Percentiles rank a stretch among this genome's conserved stretches.
Evolutionary conservation across 2,888 invertebrate species (phyloP).

Genomic region (Petrolisthes cinctipes): DNA sequence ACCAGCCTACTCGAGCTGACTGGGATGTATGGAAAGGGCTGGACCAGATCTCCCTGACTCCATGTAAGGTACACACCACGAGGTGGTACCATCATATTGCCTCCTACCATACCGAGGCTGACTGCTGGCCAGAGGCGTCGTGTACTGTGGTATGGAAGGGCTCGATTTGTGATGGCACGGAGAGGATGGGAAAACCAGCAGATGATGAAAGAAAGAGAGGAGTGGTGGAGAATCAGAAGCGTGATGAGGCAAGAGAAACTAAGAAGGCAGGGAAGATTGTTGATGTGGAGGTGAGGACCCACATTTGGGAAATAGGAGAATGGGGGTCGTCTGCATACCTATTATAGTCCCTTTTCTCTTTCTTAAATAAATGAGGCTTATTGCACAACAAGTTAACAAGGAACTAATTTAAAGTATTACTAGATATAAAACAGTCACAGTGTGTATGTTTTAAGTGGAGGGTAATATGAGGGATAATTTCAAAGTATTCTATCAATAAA

Average conservation of each 20-base stretch:
- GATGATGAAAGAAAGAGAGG: neutral
- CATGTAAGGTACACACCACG: conserved; percentile 77
- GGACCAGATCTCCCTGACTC: conserved; percentile 79
- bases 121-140: too few species aligned
- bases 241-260: neutral
- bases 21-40: conserved; percentile 83
- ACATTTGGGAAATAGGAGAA: neutral
- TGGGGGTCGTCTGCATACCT: neutral
- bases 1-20: conserved; percentile 84
- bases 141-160: too few species aligned
- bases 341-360: neutral
- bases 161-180: neutral
- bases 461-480: too few species aligned
- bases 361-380: too few species aligned
- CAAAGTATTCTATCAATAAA: too few species aligned
- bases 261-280: too few species aligned
- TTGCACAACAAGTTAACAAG: too few species aligned
- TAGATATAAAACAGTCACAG: too few species aligned
- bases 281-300: neutral
- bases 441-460: too few species aligned
- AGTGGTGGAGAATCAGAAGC: neutral
- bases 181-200: neutral
- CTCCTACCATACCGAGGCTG: neutral
- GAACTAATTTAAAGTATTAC: too few species aligned
- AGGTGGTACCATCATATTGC: conserved; percentile 94